These are phyloP conservation scores for Enteromius mattozi DNA, from an alignment of 2,797 vertebrate species.

Conservation along the genomic window DNA sequence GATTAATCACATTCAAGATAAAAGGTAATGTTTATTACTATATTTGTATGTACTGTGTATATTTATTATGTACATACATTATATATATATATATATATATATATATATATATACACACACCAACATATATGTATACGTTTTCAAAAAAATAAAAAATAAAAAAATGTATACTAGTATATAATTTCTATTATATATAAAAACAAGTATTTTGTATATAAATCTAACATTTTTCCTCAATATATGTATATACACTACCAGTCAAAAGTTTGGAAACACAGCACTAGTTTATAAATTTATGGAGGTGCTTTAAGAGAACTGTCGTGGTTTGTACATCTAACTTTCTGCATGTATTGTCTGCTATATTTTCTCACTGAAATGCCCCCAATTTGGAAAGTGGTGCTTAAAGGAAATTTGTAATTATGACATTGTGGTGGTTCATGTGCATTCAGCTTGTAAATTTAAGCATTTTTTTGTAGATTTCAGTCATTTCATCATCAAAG, in stretches of 20 bases:
- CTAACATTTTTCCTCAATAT: no score
- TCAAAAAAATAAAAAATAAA: no score
- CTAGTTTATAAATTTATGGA: neutral
- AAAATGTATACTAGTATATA: no score
- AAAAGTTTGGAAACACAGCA: neutral
- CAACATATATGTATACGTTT: no score
- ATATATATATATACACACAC: no score
- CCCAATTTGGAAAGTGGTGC: neutral
- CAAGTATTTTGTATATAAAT: no score
- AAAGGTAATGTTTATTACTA: neutral
- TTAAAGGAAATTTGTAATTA: neutral
- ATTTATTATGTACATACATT: no score
- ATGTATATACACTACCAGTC: neutral
- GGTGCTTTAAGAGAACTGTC: neutral
- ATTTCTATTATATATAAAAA: neutral
- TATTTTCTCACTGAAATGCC: neutral
- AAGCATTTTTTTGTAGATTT: neutral
- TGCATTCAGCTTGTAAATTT: neutral
- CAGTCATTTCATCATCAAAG: neutral
- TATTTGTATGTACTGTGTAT: neutral
- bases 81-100: no score
- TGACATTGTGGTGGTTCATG: neutral
- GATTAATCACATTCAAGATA: no score
- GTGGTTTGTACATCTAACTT: no score
- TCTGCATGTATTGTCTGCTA: neutral